These are phyloP conservation scores for Synergus gifuensis DNA, from an alignment of 2,888 invertebrate genomes.

Conservation along the genomic window DNA sequence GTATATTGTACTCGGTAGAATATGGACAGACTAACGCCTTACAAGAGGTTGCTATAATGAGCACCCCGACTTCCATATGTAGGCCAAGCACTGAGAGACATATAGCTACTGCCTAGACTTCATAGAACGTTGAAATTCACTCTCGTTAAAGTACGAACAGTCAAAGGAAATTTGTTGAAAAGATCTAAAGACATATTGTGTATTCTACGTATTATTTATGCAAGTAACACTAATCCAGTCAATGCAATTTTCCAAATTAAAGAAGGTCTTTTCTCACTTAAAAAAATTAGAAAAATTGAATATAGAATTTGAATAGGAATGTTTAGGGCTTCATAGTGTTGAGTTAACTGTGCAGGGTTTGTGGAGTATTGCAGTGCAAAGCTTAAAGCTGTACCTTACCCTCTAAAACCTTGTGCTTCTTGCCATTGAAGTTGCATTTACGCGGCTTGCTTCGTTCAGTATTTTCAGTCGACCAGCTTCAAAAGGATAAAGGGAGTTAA, in stretches of 20 bases:
- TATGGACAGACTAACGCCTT: slow-evolving; percentile 63
- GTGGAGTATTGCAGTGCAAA: not conserved
- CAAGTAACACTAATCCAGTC: not conserved
- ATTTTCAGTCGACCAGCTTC: not conserved
- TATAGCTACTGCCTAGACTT: slow-evolving; percentile 44
- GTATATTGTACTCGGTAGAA: slow-evolving; percentile 63
- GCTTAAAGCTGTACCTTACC: not conserved
- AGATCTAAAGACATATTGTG: not conserved
- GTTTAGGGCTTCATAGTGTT: not conserved
- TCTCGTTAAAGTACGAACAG: slow-evolving; percentile 44
- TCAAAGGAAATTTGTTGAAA: slow-evolving; percentile 18
- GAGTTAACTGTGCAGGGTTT: not conserved
- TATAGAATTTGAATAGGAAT: not conserved
- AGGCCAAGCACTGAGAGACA: slow-evolving; percentile 71
- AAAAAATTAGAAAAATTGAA: not conserved
- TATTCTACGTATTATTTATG: too few relatives aligned
- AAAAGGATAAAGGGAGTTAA: not conserved
- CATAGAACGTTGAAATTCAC: slow-evolving; percentile 38
- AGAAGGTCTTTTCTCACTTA: not conserved
- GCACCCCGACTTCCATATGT: slow-evolving; percentile 72
- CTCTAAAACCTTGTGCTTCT: not conserved
- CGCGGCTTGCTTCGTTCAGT: not conserved
- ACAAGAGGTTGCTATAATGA: slow-evolving; percentile 72
- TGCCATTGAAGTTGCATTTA: not conserved
- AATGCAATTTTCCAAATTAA: not conserved